Conservation (phyloP, 2,797 vertebrate genomes). For the Sebastes reedi region DNA sequence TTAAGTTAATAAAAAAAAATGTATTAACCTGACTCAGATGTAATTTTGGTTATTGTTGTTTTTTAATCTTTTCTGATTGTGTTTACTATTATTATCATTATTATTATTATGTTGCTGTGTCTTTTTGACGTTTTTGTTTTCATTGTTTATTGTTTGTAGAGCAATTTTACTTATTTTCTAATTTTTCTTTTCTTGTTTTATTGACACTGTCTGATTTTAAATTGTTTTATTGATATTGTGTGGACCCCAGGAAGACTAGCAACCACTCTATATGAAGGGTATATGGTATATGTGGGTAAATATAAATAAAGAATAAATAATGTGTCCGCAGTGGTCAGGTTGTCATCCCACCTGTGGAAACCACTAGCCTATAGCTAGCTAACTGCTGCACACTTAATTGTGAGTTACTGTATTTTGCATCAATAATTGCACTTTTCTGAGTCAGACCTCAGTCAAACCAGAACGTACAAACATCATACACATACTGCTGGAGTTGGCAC, state of each 20-base stretch:
- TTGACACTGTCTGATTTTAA: not conserved
- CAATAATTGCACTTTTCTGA: not conserved
- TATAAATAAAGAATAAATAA: too few relatives aligned
- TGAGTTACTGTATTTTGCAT: not conserved
- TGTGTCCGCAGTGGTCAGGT: too few relatives aligned
- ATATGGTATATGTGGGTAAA: too few relatives aligned
- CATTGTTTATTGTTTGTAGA: not conserved
- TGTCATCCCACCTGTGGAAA: not conserved
- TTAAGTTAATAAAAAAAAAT: too few relatives aligned
- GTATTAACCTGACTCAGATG: too few relatives aligned
- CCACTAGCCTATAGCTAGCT: not conserved
- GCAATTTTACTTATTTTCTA: too few relatives aligned
- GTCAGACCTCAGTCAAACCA: not conserved
- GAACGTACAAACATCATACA: not conserved
- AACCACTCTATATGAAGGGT: not conserved
- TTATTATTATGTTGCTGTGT: not conserved
- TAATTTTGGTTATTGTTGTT: too few relatives aligned
- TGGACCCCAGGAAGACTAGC: not conserved
- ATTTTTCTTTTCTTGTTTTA: not conserved
- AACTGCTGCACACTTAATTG: not conserved
- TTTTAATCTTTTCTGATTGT: too few relatives aligned
- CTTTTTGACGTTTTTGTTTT: not conserved
- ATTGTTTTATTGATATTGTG: not conserved
- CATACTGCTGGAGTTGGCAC: not conserved
- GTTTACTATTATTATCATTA: not conserved